phyloP scores from a whole-genome alignment of 2,888 invertebrate species.

The Hirtodrosophila cameraria region DNA sequence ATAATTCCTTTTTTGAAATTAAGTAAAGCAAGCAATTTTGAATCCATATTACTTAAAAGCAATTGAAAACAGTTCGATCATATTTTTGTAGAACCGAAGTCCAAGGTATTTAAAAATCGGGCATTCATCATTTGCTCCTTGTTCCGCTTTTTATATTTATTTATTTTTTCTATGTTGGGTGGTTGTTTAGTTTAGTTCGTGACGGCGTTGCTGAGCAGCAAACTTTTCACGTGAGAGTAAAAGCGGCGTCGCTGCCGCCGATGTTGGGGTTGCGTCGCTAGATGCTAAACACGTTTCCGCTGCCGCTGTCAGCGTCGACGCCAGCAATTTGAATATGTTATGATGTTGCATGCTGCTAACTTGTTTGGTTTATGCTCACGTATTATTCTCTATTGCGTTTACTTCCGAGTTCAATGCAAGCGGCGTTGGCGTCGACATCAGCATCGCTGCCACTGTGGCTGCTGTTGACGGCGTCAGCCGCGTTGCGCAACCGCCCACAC shows the following conservation, averaged over 20 bases:
- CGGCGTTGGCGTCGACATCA: constrained; percentile 23
- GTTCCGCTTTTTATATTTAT: constrained; percentile 8
- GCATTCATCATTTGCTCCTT: constrained; percentile 12
- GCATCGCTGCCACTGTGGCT: constrained; percentile 16
- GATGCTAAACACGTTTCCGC: constrained; percentile 35
- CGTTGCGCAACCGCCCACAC: constrained; percentile 79
- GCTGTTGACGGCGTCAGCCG: constrained; percentile 22
- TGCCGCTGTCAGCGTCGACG: constrained; percentile 21
- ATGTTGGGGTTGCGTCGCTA: constrained; percentile 17
- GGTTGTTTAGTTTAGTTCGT: constrained; percentile 78
- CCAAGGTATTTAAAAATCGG: constrained; percentile 30
- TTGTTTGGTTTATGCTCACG: constrained; percentile 66
- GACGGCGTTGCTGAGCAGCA: constrained; percentile 55
- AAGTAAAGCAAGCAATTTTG: no score
- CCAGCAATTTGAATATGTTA: constrained; percentile 74
- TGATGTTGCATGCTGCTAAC: constrained; percentile 72
- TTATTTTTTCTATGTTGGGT: constrained; percentile 41
- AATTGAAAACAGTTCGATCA: no score
- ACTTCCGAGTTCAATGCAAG: constrained; percentile 80
- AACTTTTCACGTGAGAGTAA: constrained; percentile 76
- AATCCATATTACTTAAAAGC: no score
- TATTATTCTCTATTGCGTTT: constrained; percentile 72
- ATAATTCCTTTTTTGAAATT: no score
- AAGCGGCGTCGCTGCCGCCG: constrained; percentile 50
- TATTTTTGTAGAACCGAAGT: background rate